Conservation (phyloP, 2,797 vertebrate genomes). For the Sparus aurata region DNA sequence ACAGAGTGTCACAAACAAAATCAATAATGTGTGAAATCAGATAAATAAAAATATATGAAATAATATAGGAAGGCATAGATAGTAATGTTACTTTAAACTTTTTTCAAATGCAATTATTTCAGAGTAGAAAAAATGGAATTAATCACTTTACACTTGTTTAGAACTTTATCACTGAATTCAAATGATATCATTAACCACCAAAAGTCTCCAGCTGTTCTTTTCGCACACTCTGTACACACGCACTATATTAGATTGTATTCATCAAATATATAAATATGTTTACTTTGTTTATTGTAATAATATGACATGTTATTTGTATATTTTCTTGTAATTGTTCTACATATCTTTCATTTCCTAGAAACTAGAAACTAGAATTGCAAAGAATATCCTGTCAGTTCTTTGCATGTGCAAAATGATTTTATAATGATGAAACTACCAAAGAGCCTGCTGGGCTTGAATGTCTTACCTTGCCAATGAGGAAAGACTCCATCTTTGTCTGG, state of each 20-base stretch:
- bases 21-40: not conserved
- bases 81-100: not conserved
- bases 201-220: not conserved
- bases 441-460: not conserved
- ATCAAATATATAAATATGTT: not conserved
- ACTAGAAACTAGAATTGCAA: not conserved
- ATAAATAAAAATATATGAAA: no score
- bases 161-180: not conserved
- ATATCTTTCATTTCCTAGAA: not conserved
- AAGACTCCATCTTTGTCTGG: slow-evolving; percentile 87
- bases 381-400: not conserved
- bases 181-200: not conserved
- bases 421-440: not conserved
- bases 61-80: no score
- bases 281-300: not conserved
- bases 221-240: not conserved
- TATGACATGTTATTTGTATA: not conserved
- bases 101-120: not conserved
- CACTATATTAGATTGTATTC: no score
- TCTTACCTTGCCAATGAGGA: slow-evolving; percentile 93
- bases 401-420: not conserved
- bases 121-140: no score
- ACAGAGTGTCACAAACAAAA: not conserved
- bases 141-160: not conserved
- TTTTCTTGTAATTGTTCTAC: not conserved